Base-by-base conservation (phyloP, 1,140 invertebrate genomes). In the Penaeus indicus region DNA sequence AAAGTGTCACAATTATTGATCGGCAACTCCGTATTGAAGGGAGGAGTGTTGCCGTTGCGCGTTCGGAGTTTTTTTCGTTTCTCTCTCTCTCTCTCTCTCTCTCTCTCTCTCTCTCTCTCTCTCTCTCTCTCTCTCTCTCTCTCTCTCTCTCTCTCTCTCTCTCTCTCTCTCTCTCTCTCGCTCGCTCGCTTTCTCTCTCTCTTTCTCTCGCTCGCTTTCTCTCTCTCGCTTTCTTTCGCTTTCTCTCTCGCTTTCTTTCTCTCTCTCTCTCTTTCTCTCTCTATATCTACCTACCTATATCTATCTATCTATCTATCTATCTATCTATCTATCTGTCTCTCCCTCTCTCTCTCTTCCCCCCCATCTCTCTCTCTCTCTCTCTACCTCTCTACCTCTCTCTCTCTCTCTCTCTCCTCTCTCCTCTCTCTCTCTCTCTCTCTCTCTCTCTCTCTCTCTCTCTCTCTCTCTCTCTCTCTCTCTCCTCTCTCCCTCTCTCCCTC, bases 61-160 rank as follows among this genome's bases (percentile, higher is more conserved):
- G 47, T 11, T 60, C 21, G 22, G 47, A 42, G 22, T 60, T 60
- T 60, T 79, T n/a, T 8, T 13, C 10, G 13, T 25, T 42, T 7
- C 38, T 38, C 1, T 42, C 38, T 42, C 38, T 22, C 22, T 27
- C 38, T 38, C 38, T 38, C 81, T 42, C 25, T 13, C 10, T 7
- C 38, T 38, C 1, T 42, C 38, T 42, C 38, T 22, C 22, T 27
- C 38, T 38, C 38, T 38, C 81, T 42, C 62, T 67, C 60, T 63
- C 61, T 63, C 81, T 64, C 61, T 83, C 22, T 62, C 60, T 82
- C 82, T 84, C 82, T 84, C 82, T 64, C 63, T 69, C 63, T 64
- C 63, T 84, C 82, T 64, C 82, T 82, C 60, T 69, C 63, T 67
- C 63, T 84, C 82, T 67, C 82, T 84, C 82, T 67, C 63, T 69